phyloP scores from a whole-genome alignment of 2,113 vertebrate species.

The Rhipidura dahli region DNA sequence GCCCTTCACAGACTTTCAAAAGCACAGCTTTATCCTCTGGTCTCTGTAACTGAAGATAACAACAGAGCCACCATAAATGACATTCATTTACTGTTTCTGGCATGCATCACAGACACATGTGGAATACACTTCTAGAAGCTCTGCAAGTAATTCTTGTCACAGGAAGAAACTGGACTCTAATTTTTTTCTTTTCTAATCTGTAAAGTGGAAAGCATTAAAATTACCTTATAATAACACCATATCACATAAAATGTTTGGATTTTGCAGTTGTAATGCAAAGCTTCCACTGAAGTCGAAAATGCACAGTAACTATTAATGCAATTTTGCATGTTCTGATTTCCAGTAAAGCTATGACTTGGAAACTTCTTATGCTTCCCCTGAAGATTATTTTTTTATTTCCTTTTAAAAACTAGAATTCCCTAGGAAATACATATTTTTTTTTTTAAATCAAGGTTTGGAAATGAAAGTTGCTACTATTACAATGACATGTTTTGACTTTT shows the following conservation, averaged over 20 bases:
- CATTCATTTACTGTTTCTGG: conserved; percentile 31
- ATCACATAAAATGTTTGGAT: not conserved
- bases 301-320: not conserved
- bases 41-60: conserved; percentile 18
- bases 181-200: not conserved
- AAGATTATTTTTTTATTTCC: not conserved
- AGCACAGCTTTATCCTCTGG: not conserved
- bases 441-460: not conserved
- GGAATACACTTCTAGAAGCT: not conserved
- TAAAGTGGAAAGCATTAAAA: not conserved
- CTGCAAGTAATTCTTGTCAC: not conserved
- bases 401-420: not conserved
- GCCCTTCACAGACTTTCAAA: not conserved
- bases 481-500: not conserved
- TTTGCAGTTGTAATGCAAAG: not conserved
- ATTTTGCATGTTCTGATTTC: not conserved
- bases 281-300: not conserved
- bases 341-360: not conserved
- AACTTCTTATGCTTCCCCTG: not conserved
- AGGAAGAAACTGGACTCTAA: not conserved
- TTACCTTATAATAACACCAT: not conserved
- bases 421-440: not conserved
- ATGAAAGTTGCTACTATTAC: not conserved
- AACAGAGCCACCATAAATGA: conserved; percentile 11
- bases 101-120: conserved; percentile 15